Conservation (phyloP, 1,140 invertebrate genomes). For the Lordiphosa mommai region DNA sequence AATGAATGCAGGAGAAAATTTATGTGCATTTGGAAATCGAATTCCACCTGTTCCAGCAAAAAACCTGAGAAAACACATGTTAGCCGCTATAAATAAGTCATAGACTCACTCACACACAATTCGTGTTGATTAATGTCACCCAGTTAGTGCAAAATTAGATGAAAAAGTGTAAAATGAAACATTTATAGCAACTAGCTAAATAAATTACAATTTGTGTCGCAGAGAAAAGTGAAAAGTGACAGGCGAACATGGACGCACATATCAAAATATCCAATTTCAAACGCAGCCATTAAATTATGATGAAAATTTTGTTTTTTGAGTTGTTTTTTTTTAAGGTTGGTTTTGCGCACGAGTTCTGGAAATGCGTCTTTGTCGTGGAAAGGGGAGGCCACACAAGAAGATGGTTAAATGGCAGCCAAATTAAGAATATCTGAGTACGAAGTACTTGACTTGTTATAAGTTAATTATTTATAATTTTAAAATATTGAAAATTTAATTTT, state of each 20-base stretch:
- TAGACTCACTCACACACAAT: conserved; percentile 24
- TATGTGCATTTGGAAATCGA: conserved; percentile 35
- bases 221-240: conserved; percentile 58
- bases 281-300: conserved; percentile 59
- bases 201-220: conserved; percentile 64
- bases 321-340: neutral
- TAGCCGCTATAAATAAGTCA: conserved; percentile 48
- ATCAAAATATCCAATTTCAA: conserved; percentile 55
- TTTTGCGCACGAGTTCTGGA: conserved; percentile 38
- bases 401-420: too few relatives aligned
- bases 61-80: conserved; percentile 42
- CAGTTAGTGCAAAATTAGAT: conserved; percentile 68
- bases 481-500: too few relatives aligned
- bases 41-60: conserved; percentile 46
- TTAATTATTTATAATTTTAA: too few relatives aligned
- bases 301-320: conserved; percentile 34
- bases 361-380: neutral
- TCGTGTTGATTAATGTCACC: conserved; percentile 56
- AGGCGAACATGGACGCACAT: conserved; percentile 2
- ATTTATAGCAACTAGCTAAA: conserved; percentile 38
- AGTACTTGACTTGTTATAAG: too few relatives aligned
- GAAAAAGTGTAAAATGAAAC: conserved; percentile 53
- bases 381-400: conserved; percentile 22
- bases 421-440: too few relatives aligned
- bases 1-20: conserved; percentile 52